phyloP scores from a whole-genome alignment of 2,113 vertebrate genomes.

The Copsychus sechellarum region DNA sequence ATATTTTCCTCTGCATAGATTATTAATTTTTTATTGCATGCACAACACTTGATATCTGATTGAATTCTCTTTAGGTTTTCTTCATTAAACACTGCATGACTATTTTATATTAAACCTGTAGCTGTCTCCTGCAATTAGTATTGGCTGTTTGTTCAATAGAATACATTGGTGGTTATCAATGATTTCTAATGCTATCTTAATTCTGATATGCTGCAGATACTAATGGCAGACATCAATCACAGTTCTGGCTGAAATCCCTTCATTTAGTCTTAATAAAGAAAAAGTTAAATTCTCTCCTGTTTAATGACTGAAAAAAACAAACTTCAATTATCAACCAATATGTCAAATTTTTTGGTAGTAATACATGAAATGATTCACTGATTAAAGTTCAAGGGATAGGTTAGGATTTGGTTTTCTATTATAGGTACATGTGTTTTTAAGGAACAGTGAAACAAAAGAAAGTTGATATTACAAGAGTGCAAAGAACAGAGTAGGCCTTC shows the following conservation, averaged over 20 bases:
- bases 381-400: background rate
- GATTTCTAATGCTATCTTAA: background rate
- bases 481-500: background rate
- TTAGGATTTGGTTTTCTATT: background rate
- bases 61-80: background rate
- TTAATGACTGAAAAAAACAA: background rate
- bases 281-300: background rate
- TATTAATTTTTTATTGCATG: background rate
- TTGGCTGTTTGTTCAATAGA: conserved; percentile 5
- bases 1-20: background rate
- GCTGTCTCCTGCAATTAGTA: background rate
- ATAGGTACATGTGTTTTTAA: background rate
- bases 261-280: background rate
- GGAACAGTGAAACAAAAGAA: background rate
- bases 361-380: background rate
- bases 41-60: background rate
- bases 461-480: background rate
- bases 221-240: conserved; percentile 3
- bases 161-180: background rate
- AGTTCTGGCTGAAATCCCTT: background rate
- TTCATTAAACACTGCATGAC: background rate
- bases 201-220: background rate
- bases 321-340: background rate
- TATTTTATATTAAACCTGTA: background rate
- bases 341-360: background rate